Percentiles rank a stretch among this genome's conserved stretches.
Evolutionary conservation across 1,140 invertebrate species (phyloP).

Genomic region (Drosophila ambigua): DNA sequence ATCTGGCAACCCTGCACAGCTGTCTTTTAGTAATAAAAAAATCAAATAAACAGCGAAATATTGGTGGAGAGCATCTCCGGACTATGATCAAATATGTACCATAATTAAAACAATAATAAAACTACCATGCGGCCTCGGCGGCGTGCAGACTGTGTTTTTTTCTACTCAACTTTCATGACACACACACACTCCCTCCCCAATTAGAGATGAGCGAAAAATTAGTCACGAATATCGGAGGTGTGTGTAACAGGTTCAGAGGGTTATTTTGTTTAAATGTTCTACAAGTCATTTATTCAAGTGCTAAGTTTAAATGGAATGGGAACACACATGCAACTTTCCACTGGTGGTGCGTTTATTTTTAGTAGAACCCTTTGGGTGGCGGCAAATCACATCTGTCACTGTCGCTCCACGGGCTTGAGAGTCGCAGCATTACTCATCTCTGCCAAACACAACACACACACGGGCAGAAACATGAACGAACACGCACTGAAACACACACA

Average conservation of each 20-base stretch:
- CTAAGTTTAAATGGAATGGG: too few relatives aligned
- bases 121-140: background rate
- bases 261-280: background rate
- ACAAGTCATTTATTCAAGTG: too few relatives aligned
- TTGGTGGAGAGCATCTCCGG: slow-evolving; percentile 27
- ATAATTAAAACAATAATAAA: slow-evolving; percentile 36
- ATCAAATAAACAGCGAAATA: slow-evolving; percentile 51
- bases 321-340: too few relatives aligned
- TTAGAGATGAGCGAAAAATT: slow-evolving; percentile 42
- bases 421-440: slow-evolving; percentile 47
- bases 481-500: slow-evolving; percentile 27
- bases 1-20: slow-evolving; percentile 69
- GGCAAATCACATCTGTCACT: slow-evolving; percentile 23
- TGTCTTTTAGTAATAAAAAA: slow-evolving; percentile 52
- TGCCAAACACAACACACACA: slow-evolving; percentile 33
- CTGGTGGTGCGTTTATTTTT: slow-evolving; percentile 3
- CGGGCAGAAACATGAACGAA: slow-evolving; percentile 14
- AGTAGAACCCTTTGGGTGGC: slow-evolving; percentile 4
- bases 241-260: slow-evolving; percentile 43
- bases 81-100: slow-evolving; percentile 3
- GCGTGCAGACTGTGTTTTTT: background rate
- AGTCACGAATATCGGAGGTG: slow-evolving; percentile 13
- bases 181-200: slow-evolving; percentile 31
- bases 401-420: slow-evolving; percentile 32
- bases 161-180: slow-evolving; percentile 17